phyloP scores from a whole-genome alignment of 2,888 invertebrate genomes.

The Shargacucullia verbasci region DNA sequence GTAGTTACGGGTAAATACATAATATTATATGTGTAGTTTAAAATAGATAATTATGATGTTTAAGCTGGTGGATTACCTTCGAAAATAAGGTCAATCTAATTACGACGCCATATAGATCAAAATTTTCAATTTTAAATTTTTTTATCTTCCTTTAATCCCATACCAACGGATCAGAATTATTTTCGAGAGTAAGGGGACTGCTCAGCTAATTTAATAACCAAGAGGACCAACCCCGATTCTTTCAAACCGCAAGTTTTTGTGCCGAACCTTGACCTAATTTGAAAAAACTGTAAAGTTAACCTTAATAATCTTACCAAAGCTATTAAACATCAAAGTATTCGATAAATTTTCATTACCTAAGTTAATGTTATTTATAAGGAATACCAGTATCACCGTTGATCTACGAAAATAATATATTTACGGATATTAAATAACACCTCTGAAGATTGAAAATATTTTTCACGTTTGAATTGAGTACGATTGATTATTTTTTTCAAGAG shows the following conservation, averaged over 20 bases:
- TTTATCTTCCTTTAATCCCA: no score
- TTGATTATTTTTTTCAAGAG: slow-evolving; percentile 22
- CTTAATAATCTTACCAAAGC: slow-evolving; percentile 23
- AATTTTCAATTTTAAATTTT: no score
- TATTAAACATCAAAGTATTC: slow-evolving; percentile 38
- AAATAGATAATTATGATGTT: no score
- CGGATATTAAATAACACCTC: slow-evolving; percentile 18
- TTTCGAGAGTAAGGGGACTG: no score
- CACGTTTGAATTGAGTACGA: slow-evolving; percentile 4
- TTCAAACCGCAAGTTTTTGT: no score
- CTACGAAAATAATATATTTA: slow-evolving; percentile 7
- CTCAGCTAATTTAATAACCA: no score
- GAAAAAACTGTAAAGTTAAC: slow-evolving; percentile 20
- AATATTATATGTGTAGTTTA: background rate
- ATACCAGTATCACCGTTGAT: slow-evolving; percentile 12
- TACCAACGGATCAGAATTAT: no score
- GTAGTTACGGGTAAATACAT: no score
- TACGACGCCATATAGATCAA: no score
- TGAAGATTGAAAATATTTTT: slow-evolving; percentile 18
- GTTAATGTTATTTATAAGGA: slow-evolving; percentile 24
- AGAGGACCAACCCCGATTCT: no score
- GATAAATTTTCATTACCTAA: slow-evolving; percentile 36
- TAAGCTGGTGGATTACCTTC: no score
- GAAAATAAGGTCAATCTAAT: no score
- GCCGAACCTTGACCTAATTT: background rate